Evolutionary conservation across 2,888 invertebrate genomes (phyloP), one percentile per base, ranked within the genome.

Genomic region (Xanthorhoe spadicearia): DNA sequence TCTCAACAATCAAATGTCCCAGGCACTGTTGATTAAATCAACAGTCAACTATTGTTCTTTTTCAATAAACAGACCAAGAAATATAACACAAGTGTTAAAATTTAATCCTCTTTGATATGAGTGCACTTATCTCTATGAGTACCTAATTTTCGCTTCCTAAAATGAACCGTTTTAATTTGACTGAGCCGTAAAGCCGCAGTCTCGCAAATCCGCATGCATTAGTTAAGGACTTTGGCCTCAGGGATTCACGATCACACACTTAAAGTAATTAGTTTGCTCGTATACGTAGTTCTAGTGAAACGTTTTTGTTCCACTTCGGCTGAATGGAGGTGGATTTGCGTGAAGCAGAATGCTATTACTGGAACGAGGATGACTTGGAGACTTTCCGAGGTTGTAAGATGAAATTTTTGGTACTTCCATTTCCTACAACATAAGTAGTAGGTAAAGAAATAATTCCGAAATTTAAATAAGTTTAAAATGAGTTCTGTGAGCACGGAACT

Each of bases 251-350:
- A 73, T 70, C 69, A 66, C 69, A 70, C 68, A 71, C 69, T 66
- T 69, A 68, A 64, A 69, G 68, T 73, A 71, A 71, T 73, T 71
- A 73, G 71, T 71, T 69, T 66, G 56, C 61, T 60, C 51, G 35
- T 62, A n/a, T n/a, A 68, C 53, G 58, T 51, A 35, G 38, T 48
- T 48, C 48, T 48, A 48, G 17, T 8, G 48, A 48, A 64, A 9
- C 43, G 57, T 54, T 66, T 66, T 66, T 18, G 50, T 69, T 66
- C 55, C 53, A 63, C 61, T 61, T 56, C 32, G 59, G 38, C 8
- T 13, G 50, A 18, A 49, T 58, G 23, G 7, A 17, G 18, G 17
- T 49, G 49, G 5, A 32, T 35, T 35, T 8, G 8, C 17, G 1
- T 48, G 7, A 48, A 48, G 15, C 15, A 48, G 15, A 15, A 17